These are phyloP conservation scores for Galendromus occidentalis DNA, from an alignment of 1,140 invertebrate genomes.

Conservation along the genomic window DNA sequence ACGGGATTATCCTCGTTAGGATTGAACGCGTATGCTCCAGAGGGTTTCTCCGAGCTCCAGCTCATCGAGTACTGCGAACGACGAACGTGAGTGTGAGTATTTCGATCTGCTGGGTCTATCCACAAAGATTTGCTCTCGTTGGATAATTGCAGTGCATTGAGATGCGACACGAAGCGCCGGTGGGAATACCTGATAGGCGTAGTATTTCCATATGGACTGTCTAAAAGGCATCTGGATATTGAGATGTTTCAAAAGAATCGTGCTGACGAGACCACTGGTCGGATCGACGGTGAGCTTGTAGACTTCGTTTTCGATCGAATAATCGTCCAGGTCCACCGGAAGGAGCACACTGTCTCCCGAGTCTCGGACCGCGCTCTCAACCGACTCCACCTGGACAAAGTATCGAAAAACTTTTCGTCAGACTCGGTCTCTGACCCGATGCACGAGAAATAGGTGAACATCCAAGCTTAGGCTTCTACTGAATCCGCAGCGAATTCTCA, in stretches of 20 bases:
- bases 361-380: neutral
- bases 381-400: neutral
- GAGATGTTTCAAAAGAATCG: neutral
- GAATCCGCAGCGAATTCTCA: too few relatives aligned
- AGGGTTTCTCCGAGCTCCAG: slow-evolving; percentile 19
- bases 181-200: neutral
- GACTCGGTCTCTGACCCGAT: too few relatives aligned
- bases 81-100: neutral
- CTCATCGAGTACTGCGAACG: neutral
- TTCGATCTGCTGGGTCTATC: neutral
- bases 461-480: too few relatives aligned
- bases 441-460: too few relatives aligned
- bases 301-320: neutral
- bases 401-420: too few relatives aligned
- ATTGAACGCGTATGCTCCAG: slow-evolving; percentile 23
- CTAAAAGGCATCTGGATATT: slow-evolving; percentile 7
- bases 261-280: neutral
- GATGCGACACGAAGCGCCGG: neutral
- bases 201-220: slow-evolving; percentile 7
- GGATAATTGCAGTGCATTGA: too few relatives aligned
- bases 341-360: neutral
- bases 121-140: too few relatives aligned
- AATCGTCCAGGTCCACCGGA: slow-evolving; percentile 2
- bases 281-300: slow-evolving; percentile 8
- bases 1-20: slow-evolving; percentile 15